Conservation (phyloP, 2,888 invertebrate genomes). For the Nemotelus nigrinus region DNA sequence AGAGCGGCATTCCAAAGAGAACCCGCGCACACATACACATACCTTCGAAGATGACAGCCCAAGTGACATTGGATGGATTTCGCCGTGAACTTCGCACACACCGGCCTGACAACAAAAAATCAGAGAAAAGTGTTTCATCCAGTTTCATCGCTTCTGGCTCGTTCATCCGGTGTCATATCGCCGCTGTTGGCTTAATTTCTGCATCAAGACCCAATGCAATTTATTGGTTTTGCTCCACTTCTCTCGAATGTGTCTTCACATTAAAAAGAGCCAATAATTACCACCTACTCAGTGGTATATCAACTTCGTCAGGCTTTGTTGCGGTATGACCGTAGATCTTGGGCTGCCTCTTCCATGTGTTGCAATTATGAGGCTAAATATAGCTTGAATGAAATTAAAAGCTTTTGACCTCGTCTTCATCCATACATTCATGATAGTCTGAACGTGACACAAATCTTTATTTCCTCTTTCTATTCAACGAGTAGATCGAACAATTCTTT, state of each 20-base stretch:
- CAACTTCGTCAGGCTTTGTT: too few relatives aligned
- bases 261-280: too few relatives aligned
- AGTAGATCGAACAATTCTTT: background rate
- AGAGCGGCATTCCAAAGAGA: conserved; percentile 16
- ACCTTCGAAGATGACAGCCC: conserved; percentile 3
- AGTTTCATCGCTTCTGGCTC: too few relatives aligned
- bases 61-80: conserved; percentile 17
- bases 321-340: too few relatives aligned
- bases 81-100: conserved; percentile 25
- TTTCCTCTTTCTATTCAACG: background rate
- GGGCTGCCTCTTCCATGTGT: conserved; percentile 1
- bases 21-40: background rate
- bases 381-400: conserved; percentile 1
- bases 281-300: too few relatives aligned
- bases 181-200: too few relatives aligned
- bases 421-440: background rate
- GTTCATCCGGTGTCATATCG: too few relatives aligned
- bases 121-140: background rate
- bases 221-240: too few relatives aligned
- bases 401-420: background rate
- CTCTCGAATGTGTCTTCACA: too few relatives aligned
- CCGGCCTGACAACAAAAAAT: conserved; percentile 11
- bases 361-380: conserved; percentile 29
- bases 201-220: too few relatives aligned
- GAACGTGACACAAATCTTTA: conserved; percentile 27